Conservation (phyloP, 2,797 vertebrate species). For the Enteromius anoplus region DNA sequence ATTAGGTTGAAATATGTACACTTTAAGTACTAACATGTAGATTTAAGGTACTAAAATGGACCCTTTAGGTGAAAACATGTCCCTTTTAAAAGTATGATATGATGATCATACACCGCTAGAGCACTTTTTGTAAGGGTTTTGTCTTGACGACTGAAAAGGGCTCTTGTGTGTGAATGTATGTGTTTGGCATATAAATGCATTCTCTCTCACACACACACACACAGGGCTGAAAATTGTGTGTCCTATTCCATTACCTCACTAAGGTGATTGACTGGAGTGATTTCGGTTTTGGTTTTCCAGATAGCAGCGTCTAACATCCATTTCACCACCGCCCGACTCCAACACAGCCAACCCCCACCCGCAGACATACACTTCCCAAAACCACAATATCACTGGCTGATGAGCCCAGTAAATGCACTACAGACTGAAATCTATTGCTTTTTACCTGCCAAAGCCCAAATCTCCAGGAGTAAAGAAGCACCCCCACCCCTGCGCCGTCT, state of each 20-base stretch:
- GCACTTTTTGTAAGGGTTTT: not conserved
- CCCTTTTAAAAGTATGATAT: not conserved
- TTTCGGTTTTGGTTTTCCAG: slow-evolving; percentile 56
- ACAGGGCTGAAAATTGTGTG: slow-evolving; percentile 23
- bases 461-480: not conserved
- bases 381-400: slow-evolving; percentile 11
- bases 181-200: slow-evolving; percentile 33
- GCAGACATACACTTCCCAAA: not conserved
- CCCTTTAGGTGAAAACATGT: no score
- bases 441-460: slow-evolving; percentile 16
- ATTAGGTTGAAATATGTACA: no score
- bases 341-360: slow-evolving; percentile 34
- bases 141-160: not conserved
- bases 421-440: slow-evolving; percentile 9
- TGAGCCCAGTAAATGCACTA: not conserved
- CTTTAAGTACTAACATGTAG: no score
- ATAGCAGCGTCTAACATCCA: slow-evolving; percentile 59
- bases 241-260: slow-evolving; percentile 49
- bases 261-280: slow-evolving; percentile 46
- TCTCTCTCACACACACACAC: not conserved
- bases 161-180: not conserved
- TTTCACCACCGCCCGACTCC: slow-evolving; percentile 41
- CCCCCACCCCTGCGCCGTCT: not conserved
- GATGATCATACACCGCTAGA: not conserved
- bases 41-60: no score